Evolutionary conservation across 2,797 vertebrate species (phyloP).

Genomic region (Acrossocheilus wenchowensis): DNA sequence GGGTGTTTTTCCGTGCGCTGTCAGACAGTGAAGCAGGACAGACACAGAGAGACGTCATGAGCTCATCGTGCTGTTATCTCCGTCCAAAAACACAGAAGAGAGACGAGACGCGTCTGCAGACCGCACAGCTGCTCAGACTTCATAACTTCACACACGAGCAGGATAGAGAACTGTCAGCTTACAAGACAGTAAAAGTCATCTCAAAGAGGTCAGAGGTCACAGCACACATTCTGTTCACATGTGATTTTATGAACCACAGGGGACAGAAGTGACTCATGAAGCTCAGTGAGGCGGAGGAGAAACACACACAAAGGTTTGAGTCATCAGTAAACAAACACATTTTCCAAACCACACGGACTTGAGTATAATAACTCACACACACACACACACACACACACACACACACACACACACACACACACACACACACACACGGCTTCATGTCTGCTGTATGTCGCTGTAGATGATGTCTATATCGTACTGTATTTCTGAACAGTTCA

Average conservation of each 20-base stretch:
- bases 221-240: background rate
- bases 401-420: too few relatives aligned
- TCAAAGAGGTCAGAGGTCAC: background rate
- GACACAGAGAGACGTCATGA: background rate
- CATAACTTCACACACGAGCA: background rate
- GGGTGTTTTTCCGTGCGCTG: background rate
- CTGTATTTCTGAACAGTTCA: too few relatives aligned
- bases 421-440: too few relatives aligned
- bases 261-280: slow-evolving; percentile 16
- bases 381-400: background rate
- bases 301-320: background rate
- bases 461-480: too few relatives aligned
- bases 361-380: background rate
- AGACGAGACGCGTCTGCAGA: background rate
- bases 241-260: background rate
- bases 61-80: background rate
- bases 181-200: background rate
- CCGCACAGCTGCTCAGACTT: background rate
- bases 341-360: background rate
- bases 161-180: background rate
- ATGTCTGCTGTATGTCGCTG: too few relatives aligned
- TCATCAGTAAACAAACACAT: background rate
- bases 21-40: background rate
- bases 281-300: background rate
- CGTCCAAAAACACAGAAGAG: background rate